phyloP scores from a whole-genome alignment of 2,888 invertebrate genomes.

The Petrolisthes cinctipes region DNA sequence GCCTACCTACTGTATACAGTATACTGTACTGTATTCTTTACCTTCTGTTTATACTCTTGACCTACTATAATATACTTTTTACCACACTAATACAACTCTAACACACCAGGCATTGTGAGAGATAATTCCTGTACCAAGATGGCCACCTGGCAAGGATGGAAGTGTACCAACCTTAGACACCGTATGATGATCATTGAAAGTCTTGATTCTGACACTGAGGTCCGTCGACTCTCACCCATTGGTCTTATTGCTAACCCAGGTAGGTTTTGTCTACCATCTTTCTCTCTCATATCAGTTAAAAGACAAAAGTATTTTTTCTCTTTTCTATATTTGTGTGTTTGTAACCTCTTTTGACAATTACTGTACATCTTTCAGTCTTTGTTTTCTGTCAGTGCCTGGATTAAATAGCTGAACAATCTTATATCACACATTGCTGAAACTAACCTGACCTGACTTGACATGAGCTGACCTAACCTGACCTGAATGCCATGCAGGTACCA shows the following conservation, averaged over 20 bases:
- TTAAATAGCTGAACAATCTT: too few species aligned
- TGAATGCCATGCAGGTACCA: constrained; percentile 1
- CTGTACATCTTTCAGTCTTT: too few species aligned
- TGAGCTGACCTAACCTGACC: neutral
- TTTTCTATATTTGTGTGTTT: neutral
- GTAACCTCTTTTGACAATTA: neutral
- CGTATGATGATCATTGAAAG: constrained; percentile 61
- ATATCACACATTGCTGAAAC: too few species aligned
- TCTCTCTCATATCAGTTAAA: too few species aligned
- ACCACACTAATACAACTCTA: neutral
- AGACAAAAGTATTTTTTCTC: too few species aligned
- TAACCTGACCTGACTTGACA: neutral
- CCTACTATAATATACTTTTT: too few species aligned
- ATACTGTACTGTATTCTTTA: too few species aligned
- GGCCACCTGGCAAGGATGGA: constrained; percentile 48
- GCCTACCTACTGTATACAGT: too few species aligned
- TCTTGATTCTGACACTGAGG: constrained; percentile 60
- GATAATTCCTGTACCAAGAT: constrained; percentile 34
- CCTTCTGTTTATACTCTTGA: too few species aligned
- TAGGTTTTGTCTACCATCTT: neutral
- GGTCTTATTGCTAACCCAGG: constrained; percentile 60
- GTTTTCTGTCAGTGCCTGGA: too few species aligned
- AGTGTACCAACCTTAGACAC: constrained; percentile 48
- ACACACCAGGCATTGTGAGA: constrained; percentile 43
- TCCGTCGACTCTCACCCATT: constrained; percentile 58